Evolutionary conservation across 2,888 invertebrate species (phyloP).

Genomic region (Diadegma fenestrale): DNA sequence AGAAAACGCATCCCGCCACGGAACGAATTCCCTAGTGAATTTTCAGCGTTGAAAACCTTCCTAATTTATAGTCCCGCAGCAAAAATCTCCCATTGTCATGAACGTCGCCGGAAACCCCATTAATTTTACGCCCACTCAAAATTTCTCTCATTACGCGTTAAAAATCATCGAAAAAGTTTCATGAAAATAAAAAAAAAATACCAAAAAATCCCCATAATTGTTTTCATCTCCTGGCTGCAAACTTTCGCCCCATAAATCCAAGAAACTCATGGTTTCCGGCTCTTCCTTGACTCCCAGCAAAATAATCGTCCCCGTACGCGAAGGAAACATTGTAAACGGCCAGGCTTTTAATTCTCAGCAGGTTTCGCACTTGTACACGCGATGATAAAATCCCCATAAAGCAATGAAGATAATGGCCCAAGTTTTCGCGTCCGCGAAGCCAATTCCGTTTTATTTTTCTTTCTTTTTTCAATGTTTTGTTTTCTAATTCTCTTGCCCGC

Average conservation of each 20-base stretch:
- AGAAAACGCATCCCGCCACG: conserved; percentile 4
- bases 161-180: background rate
- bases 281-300: background rate
- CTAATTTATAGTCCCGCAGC: conserved; percentile 38
- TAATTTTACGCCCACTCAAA: background rate
- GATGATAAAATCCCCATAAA: conserved; percentile 30
- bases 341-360: conserved; percentile 23
- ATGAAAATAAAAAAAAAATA: too few relatives aligned
- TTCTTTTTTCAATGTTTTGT: too few relatives aligned
- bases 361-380: background rate
- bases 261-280: background rate
- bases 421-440: conserved; percentile 38
- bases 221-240: background rate
- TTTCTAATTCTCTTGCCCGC: conserved; percentile 13
- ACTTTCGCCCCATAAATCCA: background rate
- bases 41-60: conserved; percentile 10
- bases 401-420: background rate
- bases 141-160: background rate
- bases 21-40: conserved; percentile 3
- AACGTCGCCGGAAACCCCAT: background rate
- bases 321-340: conserved; percentile 1
- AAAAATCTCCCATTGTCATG: background rate
- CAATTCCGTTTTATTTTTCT: background rate
- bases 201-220: too few relatives aligned
- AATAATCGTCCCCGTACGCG: background rate